Base-by-base conservation (phyloP, 2,888 invertebrate species). In the Pseudococcus longispinus region DNA sequence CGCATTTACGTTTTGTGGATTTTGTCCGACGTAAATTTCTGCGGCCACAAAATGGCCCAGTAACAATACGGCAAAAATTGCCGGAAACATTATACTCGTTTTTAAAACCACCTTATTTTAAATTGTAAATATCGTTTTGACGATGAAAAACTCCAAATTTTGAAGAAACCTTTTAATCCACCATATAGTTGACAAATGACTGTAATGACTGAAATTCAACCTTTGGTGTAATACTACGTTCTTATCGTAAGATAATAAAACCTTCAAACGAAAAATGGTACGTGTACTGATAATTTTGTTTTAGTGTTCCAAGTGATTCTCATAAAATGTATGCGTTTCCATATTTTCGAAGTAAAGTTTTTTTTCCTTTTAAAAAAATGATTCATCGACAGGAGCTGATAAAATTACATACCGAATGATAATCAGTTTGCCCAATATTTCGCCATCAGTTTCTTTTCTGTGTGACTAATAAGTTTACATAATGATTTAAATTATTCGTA, bases 1-100 rank as follows among this genome's bases (percentile, higher is more conserved):
- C 0, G 77, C 77, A 42, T 80, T 42, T 3, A 80, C 42, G 20
- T 80, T 80, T 42, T 80, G 77, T 4, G 77, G 77, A 42, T 80
- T 42, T n/a, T 80, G 77, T 80, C 77, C 77, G 11, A 80, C 77
- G 20, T 80, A 80, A 80, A 80, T 80, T 80, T 80, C 77, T 23
- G 42, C 26, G 20, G 77, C 42, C 77, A 42, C 77, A 18, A 80
- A 42, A 5, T 37, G 42, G 42, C 42, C 18, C n/a, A 80, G 20
- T n/a, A 80, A 37, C 9, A 80, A 42, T n/a, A 80, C 42, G 77
- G 77, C 77, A 80, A 80, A 80, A 80, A 80, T 42, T 80, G 77
- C 77, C 77, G 77, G 77, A 9, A 80, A 80, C 77, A 80, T 80
- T 29, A 20, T 42, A 80, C 11, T 77, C 3, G 37, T n/a, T 13